These are phyloP conservation scores for Clavelina lepadiformis DNA, from an alignment of 23 tunicate genomes.

Conservation along the genomic window DNA sequence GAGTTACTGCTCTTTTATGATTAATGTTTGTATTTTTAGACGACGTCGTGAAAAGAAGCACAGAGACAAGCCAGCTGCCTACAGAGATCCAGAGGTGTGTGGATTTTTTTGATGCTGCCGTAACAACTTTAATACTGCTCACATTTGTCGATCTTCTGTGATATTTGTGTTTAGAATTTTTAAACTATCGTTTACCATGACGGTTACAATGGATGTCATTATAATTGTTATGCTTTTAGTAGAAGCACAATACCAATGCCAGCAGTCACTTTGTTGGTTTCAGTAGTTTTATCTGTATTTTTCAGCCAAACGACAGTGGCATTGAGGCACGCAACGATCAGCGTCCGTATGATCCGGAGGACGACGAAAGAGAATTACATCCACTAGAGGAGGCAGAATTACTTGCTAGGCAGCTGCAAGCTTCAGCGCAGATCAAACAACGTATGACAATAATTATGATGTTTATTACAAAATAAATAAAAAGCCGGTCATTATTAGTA, in stretches of 20 bases:
- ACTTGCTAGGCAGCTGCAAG: slow-evolving; percentile 44
- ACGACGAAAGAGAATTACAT: slow-evolving; percentile 38
- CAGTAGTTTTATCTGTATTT: no score
- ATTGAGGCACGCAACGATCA: slow-evolving; percentile 29
- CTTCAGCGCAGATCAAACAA: slow-evolving; percentile 17
- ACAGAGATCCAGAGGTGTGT: slow-evolving; percentile 22
- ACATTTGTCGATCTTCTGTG: no score
- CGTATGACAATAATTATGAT: slow-evolving; percentile 7
- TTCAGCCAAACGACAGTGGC: slow-evolving; percentile 38
- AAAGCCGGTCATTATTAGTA: not conserved
- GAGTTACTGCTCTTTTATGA: not conserved
- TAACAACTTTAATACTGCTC: no score
- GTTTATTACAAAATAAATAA: not conserved
- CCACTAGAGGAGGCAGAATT: slow-evolving; percentile 66
- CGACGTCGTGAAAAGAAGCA: slow-evolving; percentile 67
- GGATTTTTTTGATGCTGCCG: no score
- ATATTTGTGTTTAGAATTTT: no score
- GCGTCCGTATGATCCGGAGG: slow-evolving; percentile 34
- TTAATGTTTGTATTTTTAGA: slow-evolving; percentile 7
- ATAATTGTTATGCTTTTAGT: no score
- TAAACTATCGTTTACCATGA: no score
- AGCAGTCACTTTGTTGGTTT: not conserved
- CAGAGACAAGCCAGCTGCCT: slow-evolving; percentile 28
- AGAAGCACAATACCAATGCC: no score
- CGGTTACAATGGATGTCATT: no score